These are phyloP conservation scores for Notamacropus eugenii DNA, from an alignment of 2,797 vertebrate genomes.

Conservation along the genomic window DNA sequence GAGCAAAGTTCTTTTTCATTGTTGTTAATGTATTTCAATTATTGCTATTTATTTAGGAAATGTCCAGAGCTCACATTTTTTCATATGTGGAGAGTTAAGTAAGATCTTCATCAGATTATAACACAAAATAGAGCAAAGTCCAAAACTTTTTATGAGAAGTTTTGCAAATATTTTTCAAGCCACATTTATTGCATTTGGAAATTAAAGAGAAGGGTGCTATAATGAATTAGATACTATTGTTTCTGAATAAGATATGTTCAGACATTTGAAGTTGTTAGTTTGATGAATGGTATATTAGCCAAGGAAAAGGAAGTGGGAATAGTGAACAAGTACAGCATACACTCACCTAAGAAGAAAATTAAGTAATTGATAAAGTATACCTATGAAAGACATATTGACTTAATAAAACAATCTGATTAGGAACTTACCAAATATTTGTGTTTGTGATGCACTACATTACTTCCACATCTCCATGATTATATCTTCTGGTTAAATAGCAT, in stretches of 20 bases:
- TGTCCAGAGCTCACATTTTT: neutral
- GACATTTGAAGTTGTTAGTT: neutral
- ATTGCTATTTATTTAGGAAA: constrained; percentile 34
- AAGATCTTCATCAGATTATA: constrained; percentile 50
- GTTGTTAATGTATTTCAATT: constrained; percentile 5
- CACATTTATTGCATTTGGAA: constrained; percentile 62
- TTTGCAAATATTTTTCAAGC: constrained; percentile 62
- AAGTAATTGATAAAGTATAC: neutral
- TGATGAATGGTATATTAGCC: neutral
- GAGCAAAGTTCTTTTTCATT: neutral
- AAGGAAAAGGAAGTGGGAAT: neutral
- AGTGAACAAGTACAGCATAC: neutral
- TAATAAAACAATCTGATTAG: neutral
- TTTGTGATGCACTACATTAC: neutral
- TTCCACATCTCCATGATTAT: neutral
- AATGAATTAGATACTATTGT: constrained; percentile 70
- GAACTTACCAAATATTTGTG: neutral
- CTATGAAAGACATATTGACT: neutral
- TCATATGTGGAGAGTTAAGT: neutral
- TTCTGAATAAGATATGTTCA: constrained; percentile 60
- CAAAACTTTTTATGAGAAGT: constrained; percentile 51
- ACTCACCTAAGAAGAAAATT: neutral
- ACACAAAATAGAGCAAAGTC: constrained; percentile 40
- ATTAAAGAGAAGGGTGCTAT: constrained; percentile 54
- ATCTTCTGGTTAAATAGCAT: neutral